A percentile compares a stretch with the other conserved stretches of the same genome.
phyloP scores from a whole-genome alignment of 2,888 invertebrate species.

The Cartodere bifasciata region DNA sequence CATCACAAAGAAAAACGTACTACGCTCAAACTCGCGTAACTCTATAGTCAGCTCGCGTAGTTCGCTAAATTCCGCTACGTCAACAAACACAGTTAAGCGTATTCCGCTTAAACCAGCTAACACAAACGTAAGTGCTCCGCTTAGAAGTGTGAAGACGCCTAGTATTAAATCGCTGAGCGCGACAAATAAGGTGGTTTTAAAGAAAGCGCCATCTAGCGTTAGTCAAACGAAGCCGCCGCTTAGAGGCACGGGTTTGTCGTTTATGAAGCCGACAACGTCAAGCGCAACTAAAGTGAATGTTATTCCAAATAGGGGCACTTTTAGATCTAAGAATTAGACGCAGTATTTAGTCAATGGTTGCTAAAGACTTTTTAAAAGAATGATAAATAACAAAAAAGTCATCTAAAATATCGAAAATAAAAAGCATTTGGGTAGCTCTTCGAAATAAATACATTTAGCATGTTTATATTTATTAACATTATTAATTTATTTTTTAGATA shows the following conservation, averaged over 20 bases:
- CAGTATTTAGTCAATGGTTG: conserved; percentile 1
- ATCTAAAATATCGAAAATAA: no score
- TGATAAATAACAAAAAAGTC: no score
- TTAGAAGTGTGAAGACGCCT: conserved; percentile 15
- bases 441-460: no score
- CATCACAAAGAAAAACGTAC: conserved; percentile 43
- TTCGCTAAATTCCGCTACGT: conserved; percentile 69
- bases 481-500: no score
- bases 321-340: conserved; percentile 20
- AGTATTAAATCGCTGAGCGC: conserved; percentile 17
- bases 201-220: conserved; percentile 38
- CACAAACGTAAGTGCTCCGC: conserved; percentile 12
- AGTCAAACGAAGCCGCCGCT: conserved; percentile 31
- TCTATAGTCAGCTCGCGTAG: conserved; percentile 73
- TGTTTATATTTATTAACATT: no score
- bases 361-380: background rate
- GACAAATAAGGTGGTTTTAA: conserved; percentile 13
- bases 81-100: conserved; percentile 64
- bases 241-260: conserved; percentile 35
- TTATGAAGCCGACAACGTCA: conserved; percentile 80
- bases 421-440: no score
- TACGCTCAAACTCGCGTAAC: conserved; percentile 64
- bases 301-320: conserved; percentile 11
- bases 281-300: conserved; percentile 52
- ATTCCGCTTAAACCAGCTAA: conserved; percentile 36